Evolutionary conservation across 2,797 vertebrate genomes (phyloP).

Genomic region (Astyanax mexicanus): DNA sequence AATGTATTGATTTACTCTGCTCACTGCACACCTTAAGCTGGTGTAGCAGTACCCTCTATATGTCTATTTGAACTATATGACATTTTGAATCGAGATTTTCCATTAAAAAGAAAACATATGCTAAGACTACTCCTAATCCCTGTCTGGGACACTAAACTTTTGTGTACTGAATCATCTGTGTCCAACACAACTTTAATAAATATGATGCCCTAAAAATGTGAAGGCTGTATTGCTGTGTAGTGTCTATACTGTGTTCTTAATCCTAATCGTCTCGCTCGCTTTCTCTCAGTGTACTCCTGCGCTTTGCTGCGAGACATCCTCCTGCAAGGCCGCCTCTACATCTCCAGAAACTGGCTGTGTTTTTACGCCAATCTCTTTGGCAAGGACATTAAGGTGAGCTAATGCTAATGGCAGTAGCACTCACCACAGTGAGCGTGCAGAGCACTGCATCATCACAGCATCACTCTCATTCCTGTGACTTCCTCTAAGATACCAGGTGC

Average conservation of each 20-base stretch:
- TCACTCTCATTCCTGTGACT: neutral
- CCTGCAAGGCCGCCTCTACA: constrained; percentile 95
- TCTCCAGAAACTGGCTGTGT: constrained; percentile 96
- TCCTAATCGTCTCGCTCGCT: neutral
- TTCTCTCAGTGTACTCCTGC: constrained; percentile 89
- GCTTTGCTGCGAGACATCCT: constrained; percentile 95
- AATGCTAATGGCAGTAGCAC: neutral
- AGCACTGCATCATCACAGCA: neutral
- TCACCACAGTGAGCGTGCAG: neutral
- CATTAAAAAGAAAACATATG: too few relatives aligned
- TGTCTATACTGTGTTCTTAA: neutral
- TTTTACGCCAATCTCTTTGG: constrained; percentile 97
- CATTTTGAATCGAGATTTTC: too few relatives aligned
- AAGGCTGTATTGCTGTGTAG: too few relatives aligned
- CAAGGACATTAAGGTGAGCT: constrained; percentile 91
- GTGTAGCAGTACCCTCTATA: too few relatives aligned
- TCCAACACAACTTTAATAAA: too few relatives aligned
- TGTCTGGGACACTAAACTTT: too few relatives aligned
- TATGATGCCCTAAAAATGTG: too few relatives aligned
- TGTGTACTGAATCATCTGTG: too few relatives aligned
- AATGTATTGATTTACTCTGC: too few relatives aligned
- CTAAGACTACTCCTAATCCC: too few relatives aligned
- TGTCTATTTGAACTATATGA: too few relatives aligned
- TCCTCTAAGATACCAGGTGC: neutral
- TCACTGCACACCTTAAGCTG: too few relatives aligned